A percentile compares a stretch with the other conserved stretches of the same genome.
These are phyloP conservation scores for Brachionus angularis DNA, from an alignment of 1,140 invertebrate genomes.

Conservation along the genomic window DNA sequence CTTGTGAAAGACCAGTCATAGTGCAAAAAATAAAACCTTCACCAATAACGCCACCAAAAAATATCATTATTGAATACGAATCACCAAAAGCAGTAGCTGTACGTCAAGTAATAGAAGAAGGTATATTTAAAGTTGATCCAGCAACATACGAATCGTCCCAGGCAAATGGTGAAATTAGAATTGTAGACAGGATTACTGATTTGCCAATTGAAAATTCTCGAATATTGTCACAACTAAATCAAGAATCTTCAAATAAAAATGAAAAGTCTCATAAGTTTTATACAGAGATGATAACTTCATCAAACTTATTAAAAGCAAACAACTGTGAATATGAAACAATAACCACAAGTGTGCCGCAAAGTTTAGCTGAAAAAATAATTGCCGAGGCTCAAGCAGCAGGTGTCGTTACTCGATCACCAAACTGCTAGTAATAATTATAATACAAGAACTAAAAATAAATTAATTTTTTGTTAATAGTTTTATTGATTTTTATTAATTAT, in stretches of 20 bases:
- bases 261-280: not conserved
- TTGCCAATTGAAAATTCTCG: conserved; percentile 38
- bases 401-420: no score
- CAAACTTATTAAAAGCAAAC: not conserved
- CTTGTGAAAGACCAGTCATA: conserved; percentile 23
- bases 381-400: conserved; percentile 33
- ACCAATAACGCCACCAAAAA: not conserved
- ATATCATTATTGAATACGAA: conserved; percentile 44
- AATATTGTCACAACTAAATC: conserved; percentile 22
- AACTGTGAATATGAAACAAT: conserved; percentile 39
- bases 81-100: conserved; percentile 27
- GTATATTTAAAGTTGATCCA: conserved; percentile 40
- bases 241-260: conserved; percentile 16
- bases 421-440: no score
- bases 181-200: conserved; percentile 41
- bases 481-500: no score
- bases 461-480: no score
- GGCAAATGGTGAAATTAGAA: conserved; percentile 15
- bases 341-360: conserved; percentile 11
- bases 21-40: conserved; percentile 32
- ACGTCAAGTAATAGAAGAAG: conserved; percentile 43
- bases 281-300: not conserved
- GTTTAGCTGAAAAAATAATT: conserved; percentile 36
- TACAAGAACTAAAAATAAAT: no score
- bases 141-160: not conserved